These are phyloP conservation scores for Tarsius wallacei DNA, from an alignment of 2,797 vertebrate genomes.

Conservation along the genomic window DNA sequence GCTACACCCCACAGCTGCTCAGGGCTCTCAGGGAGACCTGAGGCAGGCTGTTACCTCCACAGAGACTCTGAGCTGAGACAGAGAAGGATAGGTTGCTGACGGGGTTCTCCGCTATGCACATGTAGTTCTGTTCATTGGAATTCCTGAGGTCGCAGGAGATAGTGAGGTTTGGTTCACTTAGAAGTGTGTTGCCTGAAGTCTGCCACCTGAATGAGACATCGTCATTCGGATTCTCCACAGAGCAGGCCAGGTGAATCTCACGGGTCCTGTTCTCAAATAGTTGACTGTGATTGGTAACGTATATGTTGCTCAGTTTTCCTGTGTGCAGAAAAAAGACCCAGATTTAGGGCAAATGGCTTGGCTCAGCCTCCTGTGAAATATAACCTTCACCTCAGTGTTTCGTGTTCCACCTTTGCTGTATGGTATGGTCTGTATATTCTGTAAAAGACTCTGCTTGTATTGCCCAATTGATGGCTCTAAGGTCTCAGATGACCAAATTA, in stretches of 20 bases:
- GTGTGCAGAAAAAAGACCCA: slow-evolving; percentile 1
- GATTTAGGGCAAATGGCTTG: slow-evolving; percentile 27
- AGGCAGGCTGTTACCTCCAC: slow-evolving; percentile 73
- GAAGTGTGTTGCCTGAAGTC: neutral
- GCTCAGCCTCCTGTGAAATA: slow-evolving; percentile 15
- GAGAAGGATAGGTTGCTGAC: slow-evolving; percentile 48
- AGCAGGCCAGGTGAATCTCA: slow-evolving; percentile 76
- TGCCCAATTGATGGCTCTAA: neutral
- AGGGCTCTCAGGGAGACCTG: neutral
- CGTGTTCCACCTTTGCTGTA: neutral
- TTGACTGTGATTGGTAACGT: neutral
- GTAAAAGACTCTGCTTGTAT: neutral
- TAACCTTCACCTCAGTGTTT: neutral
- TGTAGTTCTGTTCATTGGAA: slow-evolving; percentile 54
- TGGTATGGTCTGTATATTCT: neutral
- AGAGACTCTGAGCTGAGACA: slow-evolving; percentile 71
- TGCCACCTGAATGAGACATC: slow-evolving; percentile 52
- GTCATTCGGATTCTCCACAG: slow-evolving; percentile 21
- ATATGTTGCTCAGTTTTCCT: slow-evolving; percentile 73
- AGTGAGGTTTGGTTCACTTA: slow-evolving; percentile 60
- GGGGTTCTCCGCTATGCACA: slow-evolving; percentile 79
- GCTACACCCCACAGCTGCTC: neutral
- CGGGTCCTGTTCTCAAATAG: slow-evolving; percentile 70
- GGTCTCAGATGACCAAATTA: neutral
- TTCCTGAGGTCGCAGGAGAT: slow-evolving; percentile 60